These are phyloP conservation scores for Hystrix cristata DNA, from an alignment of 2,113 vertebrate genomes.

Conservation along the genomic window DNA sequence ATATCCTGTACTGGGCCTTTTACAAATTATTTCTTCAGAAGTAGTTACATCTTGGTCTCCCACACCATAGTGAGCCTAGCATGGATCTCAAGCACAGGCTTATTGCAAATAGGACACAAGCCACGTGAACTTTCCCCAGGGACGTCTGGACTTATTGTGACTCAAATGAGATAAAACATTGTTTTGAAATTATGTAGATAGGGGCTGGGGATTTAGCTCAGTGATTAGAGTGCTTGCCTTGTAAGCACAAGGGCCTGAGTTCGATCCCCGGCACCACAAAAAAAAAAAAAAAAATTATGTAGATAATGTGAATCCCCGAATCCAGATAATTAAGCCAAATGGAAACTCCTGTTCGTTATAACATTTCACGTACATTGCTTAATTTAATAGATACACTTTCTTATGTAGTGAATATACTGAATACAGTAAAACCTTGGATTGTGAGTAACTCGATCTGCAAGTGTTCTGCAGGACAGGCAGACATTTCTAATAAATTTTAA, in stretches of 20 bases:
- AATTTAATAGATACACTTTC: not conserved
- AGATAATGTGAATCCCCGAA: not conserved
- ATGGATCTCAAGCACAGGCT: not conserved
- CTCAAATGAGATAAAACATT: not conserved
- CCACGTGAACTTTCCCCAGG: not conserved
- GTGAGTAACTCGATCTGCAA: not conserved
- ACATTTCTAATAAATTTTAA: not conserved
- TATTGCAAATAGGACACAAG: not conserved
- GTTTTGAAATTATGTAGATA: not conserved
- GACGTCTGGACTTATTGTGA: not conserved
- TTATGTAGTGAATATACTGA: not conserved
- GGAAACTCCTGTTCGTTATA: not conserved
- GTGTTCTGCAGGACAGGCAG: not conserved
- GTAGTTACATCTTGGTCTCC: too few species aligned
- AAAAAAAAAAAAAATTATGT: too few species aligned
- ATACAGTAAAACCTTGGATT: not conserved
- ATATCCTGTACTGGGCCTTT: not conserved
- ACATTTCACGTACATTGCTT: not conserved
- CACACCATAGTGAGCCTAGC: rapidly evolving
- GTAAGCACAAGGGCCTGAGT: too few species aligned
- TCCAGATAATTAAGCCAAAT: not conserved
- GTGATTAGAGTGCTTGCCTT: too few species aligned
- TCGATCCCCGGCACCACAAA: too few species aligned
- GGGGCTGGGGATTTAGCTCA: too few species aligned
- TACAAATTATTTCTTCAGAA: not conserved